These are phyloP conservation scores for Glaucidium brasilianum DNA, from an alignment of 2,113 vertebrate genomes.

Conservation along the genomic window DNA sequence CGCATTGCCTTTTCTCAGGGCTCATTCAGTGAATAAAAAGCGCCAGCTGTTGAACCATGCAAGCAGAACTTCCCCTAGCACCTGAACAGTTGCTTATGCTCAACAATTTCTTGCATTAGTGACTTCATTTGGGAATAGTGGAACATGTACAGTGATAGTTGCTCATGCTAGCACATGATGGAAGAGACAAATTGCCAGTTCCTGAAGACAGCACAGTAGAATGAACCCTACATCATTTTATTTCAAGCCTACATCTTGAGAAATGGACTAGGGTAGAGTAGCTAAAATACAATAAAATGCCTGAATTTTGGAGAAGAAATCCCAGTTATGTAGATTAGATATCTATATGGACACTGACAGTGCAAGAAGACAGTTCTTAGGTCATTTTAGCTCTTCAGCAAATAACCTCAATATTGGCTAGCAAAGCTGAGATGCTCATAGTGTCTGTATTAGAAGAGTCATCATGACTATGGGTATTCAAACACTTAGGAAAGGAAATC, in stretches of 20 bases:
- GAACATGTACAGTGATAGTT: not conserved
- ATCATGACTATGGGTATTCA: not conserved
- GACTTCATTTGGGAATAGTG: not conserved
- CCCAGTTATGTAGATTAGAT: not conserved
- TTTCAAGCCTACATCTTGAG: not conserved
- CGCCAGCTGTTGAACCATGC: not conserved
- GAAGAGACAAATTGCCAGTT: not conserved
- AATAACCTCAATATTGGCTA: not conserved
- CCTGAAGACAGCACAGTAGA: not conserved
- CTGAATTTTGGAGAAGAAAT: not conserved
- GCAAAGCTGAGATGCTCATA: not conserved
- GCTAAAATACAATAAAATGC: not conserved
- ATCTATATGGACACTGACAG: not conserved
- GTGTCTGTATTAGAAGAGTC: not conserved
- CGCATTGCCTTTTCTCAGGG: not conserved
- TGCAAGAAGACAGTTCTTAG: not conserved
- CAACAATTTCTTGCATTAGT: not conserved
- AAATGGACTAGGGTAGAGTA: not conserved
- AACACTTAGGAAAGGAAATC: not conserved
- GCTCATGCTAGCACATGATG: rapidly evolving
- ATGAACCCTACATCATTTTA: not conserved
- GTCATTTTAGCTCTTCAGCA: not conserved
- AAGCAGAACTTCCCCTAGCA: not conserved
- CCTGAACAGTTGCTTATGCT: not conserved
- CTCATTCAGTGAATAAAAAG: not conserved